Percentiles rank a stretch among this genome's conserved stretches.
Conservation (phyloP, 2,888 invertebrate genomes). For the Rutpela maculata region DNA sequence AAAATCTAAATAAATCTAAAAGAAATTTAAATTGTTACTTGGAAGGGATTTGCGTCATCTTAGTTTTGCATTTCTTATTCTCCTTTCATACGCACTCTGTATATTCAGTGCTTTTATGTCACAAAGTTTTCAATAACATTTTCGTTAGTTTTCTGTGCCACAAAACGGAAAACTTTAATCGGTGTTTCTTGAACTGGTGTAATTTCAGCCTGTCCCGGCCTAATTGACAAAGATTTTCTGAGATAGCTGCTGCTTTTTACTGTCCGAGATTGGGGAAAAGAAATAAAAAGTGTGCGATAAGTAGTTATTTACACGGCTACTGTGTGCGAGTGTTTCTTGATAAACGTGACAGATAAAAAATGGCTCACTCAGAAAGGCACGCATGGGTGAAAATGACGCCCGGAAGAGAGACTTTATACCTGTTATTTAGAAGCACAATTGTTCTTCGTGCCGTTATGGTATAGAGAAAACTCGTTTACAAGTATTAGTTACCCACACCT, state of each 20-base stretch:
- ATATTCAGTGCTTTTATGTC: too few relatives aligned
- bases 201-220: neutral
- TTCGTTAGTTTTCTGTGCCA: too few relatives aligned
- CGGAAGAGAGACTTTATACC: conserved; percentile 34
- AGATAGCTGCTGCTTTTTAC: neutral
- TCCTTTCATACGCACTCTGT: too few relatives aligned
- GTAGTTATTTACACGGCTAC: conserved; percentile 1
- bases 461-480: conserved; percentile 8
- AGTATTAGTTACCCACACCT: conserved; percentile 4
- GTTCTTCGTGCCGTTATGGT: conserved; percentile 11
- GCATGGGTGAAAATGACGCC: conserved; percentile 34
- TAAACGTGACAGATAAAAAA: conserved; percentile 4
- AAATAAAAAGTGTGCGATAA: neutral
- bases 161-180: too few relatives aligned
- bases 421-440: conserved; percentile 26
- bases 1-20: too few relatives aligned
- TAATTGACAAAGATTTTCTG: conserved; percentile 1
- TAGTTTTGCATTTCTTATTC: too few relatives aligned
- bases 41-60: too few relatives aligned
- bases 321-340: neutral
- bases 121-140: too few relatives aligned
- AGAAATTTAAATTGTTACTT: too few relatives aligned
- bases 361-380: conserved; percentile 20
- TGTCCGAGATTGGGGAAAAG: neutral
- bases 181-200: neutral